Evolutionary conservation across 2,888 invertebrate species (phyloP).

Genomic region (Callinectes sapidus): DNA sequence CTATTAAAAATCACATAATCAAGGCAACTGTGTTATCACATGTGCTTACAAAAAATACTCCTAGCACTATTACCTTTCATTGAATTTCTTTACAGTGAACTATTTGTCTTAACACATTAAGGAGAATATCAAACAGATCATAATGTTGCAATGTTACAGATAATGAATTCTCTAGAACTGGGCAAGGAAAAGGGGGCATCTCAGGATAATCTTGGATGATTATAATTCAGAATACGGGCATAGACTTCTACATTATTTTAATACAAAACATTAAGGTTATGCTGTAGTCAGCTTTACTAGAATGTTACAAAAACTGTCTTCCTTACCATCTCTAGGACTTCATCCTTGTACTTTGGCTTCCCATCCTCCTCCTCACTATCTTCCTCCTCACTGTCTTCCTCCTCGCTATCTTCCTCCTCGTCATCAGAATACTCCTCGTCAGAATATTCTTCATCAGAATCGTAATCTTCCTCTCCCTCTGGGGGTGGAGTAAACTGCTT

Average conservation of each 20-base stretch:
- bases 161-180: too few species aligned
- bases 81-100: too few species aligned
- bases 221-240: neutral
- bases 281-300: neutral
- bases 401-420: slow-evolving; percentile 73
- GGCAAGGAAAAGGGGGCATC: too few species aligned
- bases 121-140: too few species aligned
- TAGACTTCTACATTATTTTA: neutral
- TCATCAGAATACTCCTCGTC: slow-evolving; percentile 77
- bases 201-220: too few species aligned
- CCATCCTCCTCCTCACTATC: slow-evolving; percentile 54
- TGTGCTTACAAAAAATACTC: too few species aligned
- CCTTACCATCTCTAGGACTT: slow-evolving; percentile 72
- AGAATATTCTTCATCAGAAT: slow-evolving; percentile 73
- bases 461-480: slow-evolving; percentile 79
- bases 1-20: too few species aligned
- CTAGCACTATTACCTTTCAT: too few species aligned
- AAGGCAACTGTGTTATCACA: too few species aligned
- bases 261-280: neutral
- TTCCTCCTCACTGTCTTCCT: slow-evolving; percentile 75
- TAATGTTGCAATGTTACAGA: too few species aligned
- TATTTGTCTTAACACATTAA: too few species aligned
- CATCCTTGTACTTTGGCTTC: slow-evolving; percentile 69
- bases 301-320: neutral
- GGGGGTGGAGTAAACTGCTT: slow-evolving; percentile 94